A percentile compares a stretch with the other conserved stretches of the same genome.
Conservation (phyloP, 2,113 vertebrate genomes). For the Cyphomyrus plagiostoma region DNA sequence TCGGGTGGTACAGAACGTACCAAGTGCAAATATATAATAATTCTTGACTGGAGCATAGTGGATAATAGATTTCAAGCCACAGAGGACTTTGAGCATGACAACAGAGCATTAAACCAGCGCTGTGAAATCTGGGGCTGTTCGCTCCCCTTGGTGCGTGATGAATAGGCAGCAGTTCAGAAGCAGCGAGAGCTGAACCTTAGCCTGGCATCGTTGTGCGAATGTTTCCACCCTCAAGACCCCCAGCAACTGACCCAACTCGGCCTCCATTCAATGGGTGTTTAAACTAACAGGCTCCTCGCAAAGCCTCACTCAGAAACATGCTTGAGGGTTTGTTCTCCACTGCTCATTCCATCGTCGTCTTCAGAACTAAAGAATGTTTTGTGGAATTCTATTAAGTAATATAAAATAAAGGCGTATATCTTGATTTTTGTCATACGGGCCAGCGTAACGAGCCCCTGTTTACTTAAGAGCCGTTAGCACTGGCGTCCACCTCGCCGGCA, state of each 20-base stretch:
- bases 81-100: neutral
- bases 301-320: neutral
- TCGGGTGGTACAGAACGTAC: neutral
- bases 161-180: neutral
- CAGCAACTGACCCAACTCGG: neutral
- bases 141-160: neutral
- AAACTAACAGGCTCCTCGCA: neutral
- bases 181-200: neutral
- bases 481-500: slow-evolving; percentile 42
- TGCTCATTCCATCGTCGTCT: slow-evolving; percentile 24
- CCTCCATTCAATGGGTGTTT: neutral
- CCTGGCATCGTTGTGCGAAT: neutral
- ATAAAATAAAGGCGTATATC: slow-evolving; percentile 49
- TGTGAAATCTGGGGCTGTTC: neutral
- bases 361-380: slow-evolving; percentile 34
- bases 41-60: neutral
- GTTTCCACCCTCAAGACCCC: neutral
- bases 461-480: slow-evolving; percentile 47
- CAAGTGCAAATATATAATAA: neutral
- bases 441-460: slow-evolving; percentile 49
- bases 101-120: neutral
- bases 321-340: neutral
- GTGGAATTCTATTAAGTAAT: slow-evolving; percentile 44
- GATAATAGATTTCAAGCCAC: neutral
- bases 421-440: slow-evolving; percentile 38